Evolutionary conservation across 2,888 invertebrate species (phyloP).

Genomic region (Aspidiotus rigidus): DNA sequence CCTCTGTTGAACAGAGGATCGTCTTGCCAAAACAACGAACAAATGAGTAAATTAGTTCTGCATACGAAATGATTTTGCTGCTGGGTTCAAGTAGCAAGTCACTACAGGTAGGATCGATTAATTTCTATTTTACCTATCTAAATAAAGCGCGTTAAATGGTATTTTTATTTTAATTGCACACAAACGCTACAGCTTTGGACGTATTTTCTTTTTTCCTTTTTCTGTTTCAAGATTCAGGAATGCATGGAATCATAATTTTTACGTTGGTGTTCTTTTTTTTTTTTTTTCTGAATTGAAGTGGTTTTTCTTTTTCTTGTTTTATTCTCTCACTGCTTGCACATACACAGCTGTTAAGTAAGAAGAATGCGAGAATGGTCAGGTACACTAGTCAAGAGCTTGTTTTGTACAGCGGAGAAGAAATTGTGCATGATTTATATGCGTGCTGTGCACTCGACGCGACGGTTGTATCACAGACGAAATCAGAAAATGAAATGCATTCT

Average conservation of each 20-base stretch:
- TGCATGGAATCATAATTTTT: no score
- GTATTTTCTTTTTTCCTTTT: slow-evolving; percentile 17
- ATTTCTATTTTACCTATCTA: background rate
- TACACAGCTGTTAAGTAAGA: background rate
- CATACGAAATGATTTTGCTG: slow-evolving; percentile 18
- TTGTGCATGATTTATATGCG: no score
- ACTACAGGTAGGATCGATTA: background rate
- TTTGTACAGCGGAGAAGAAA: no score
- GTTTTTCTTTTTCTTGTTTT: background rate
- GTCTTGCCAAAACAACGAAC: slow-evolving; percentile 27
- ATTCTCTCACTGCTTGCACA: slow-evolving; percentile 2
- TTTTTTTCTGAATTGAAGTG: slow-evolving; percentile 6
- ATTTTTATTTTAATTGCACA: background rate
- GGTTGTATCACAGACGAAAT: no score
- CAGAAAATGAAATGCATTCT: no score
- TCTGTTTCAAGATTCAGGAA: background rate
- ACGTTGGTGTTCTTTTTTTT: background rate
- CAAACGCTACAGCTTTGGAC: slow-evolving; percentile 4
- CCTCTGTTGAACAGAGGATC: slow-evolving; percentile 32
- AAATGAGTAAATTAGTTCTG: slow-evolving; percentile 29
- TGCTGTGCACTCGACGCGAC: no score
- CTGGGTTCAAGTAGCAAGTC: background rate
- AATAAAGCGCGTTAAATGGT: no score
- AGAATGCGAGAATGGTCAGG: no score
- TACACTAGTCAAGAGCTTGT: no score